A percentile compares a stretch with the other conserved stretches of the same genome.
Conservation (phyloP, 2,888 invertebrate genomes). For the Drepanosiphum platanoidis region DNA sequence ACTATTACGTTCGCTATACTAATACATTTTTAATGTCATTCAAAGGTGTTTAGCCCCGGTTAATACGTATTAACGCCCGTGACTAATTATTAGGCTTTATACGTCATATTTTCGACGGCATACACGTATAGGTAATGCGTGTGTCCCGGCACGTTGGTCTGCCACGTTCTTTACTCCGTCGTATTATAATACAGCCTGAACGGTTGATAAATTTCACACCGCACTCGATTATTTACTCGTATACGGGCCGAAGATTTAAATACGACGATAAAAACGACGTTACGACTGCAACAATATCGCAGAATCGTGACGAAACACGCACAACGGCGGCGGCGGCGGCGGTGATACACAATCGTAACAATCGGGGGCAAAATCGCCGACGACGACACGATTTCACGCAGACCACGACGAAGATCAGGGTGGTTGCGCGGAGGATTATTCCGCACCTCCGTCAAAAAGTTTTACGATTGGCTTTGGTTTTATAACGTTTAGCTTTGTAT, state of each 20-base stretch:
- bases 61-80: not conserved
- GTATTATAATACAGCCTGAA: not conserved
- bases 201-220: not conserved
- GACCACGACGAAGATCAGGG: too few relatives aligned
- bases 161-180: not conserved
- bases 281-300: not conserved
- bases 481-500: too few relatives aligned
- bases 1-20: not conserved
- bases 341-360: not conserved
- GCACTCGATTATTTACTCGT: not conserved
- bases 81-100: not conserved
- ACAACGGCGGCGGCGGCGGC: not conserved
- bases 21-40: slow-evolving; percentile 28
- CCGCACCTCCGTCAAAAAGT: too few relatives aligned
- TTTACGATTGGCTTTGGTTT: too few relatives aligned
- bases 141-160: not conserved
- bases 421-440: too few relatives aligned
- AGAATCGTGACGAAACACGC: not conserved
- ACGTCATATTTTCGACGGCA: not conserved
- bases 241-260: not conserved
- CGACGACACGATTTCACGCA: too few relatives aligned
- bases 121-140: not conserved
- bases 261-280: not conserved
- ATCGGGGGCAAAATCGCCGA: not conserved
- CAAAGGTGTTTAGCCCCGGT: slow-evolving; percentile 29